phyloP scores from a whole-genome alignment of 2,888 invertebrate species.

The Liodrosophila aerea region DNA sequence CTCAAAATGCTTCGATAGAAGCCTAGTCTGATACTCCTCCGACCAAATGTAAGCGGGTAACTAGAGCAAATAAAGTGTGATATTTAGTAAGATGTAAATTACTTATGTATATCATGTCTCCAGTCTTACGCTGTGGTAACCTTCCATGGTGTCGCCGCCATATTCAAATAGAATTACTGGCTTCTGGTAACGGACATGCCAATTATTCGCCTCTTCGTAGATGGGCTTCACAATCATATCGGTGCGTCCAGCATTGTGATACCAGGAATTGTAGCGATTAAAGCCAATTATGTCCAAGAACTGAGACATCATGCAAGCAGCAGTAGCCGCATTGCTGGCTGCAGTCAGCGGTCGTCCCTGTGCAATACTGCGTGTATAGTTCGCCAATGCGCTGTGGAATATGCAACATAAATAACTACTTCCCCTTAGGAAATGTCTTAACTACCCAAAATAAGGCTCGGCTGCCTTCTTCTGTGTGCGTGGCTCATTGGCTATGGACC shows the following conservation, averaged over 20 bases:
- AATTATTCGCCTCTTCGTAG: conserved; percentile 88
- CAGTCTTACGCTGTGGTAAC: conserved; percentile 93
- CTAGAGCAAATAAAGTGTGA: conserved; percentile 81
- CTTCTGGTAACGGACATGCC: conserved; percentile 91
- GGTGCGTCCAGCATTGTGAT: conserved; percentile 90
- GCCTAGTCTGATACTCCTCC: conserved; percentile 95
- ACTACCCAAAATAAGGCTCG: conserved; percentile 90
- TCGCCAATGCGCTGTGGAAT: conserved; percentile 85
- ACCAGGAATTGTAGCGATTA: conserved; percentile 99
- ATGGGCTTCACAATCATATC: conserved; percentile 89
- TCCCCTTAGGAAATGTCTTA: too few species aligned
- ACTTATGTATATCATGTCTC: too few species aligned
- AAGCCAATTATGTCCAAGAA: conserved; percentile 95
- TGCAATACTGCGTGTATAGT: conserved; percentile 78
- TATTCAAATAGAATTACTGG: conserved; percentile 97
- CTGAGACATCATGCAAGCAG: conserved; percentile 71
- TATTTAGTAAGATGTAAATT: too few species aligned
- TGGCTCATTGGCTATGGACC: conserved; percentile 98
- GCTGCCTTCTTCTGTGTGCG: conserved; percentile 87
- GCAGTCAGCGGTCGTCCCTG: conserved; percentile 90
- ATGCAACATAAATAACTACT: not conserved
- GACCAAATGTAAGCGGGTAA: conserved; percentile 93
- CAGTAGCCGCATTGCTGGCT: conserved; percentile 85
- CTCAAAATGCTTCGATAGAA: conserved; percentile 93
- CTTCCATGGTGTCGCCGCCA: conserved; percentile 96